Evolutionary conservation across 2,888 invertebrate species (phyloP), one percentile per base, ranked within the genome.

Genomic region (Aethes cnicana): DNA sequence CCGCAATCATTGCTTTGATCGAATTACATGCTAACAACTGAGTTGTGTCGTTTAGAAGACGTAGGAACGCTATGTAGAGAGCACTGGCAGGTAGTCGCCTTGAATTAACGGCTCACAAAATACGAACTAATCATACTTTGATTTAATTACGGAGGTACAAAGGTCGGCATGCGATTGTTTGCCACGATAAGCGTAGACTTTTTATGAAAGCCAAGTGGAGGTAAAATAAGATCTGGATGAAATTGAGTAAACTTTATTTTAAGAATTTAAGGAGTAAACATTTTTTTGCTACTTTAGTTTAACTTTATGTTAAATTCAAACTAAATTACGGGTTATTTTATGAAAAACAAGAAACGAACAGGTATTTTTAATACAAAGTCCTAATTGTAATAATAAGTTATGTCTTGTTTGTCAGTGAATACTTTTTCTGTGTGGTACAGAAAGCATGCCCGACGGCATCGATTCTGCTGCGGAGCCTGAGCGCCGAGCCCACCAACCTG

Each of bases 401-500:
- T n/a, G n/a, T n/a, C n/a, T n/a, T n/a, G n/a, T n/a, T 3, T 12
- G 14, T 1, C 12, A 11, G 1, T 8, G 17, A 4, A 28, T 14
- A 39, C 21, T 16, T 16, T 57, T 41, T 50, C 61, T 26, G 53
- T 50, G 59, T 55, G 66, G 53, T 64, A 25, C 86, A 94, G 94
- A 94, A 94, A 91, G 75, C 91, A 72, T 87, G 92, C 61, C 91
- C 93, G 50, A 84, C 91, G 62, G 73, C 91, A 58, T 88, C 92
- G 39, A 83, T 93, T 53, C 82, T 93, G 65, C 84, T 94, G 53
- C 92, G 96, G 63, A 91, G 92, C 61, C 86, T 95, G 58, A 93
- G 94, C 66, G 94, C 94, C 65, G 92, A 94, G 59, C 92, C 93
- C 55, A 95, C 95, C 70, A 97, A 97, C 84, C 92, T 99, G 69